Percentiles rank a stretch among this genome's conserved stretches.
Evolutionary conservation across 2,113 vertebrate genomes (phyloP).

Genomic region (Vanacampus margaritifer): DNA sequence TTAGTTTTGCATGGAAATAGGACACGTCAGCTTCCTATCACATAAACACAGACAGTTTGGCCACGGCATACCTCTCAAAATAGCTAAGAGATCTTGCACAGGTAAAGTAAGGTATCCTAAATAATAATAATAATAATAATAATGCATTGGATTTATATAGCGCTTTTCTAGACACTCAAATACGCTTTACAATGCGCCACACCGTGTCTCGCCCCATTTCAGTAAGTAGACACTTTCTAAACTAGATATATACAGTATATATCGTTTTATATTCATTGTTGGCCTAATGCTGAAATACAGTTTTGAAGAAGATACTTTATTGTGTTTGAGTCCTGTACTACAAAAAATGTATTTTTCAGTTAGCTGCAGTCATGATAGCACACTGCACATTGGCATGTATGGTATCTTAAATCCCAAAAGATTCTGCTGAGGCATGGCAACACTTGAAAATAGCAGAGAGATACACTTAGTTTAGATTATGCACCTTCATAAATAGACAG

Average conservation of each 20-base stretch:
- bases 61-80: slow-evolving; percentile 33
- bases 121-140: too few relatives aligned
- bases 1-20: slow-evolving; percentile 35
- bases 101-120: slow-evolving; percentile 36
- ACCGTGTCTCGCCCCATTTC: not conserved
- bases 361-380: slow-evolving; percentile 21
- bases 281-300: not conserved
- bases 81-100: slow-evolving; percentile 40
- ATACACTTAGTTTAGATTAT: slow-evolving; percentile 50
- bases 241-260: too few relatives aligned
- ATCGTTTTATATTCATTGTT: not conserved
- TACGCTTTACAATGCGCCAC: too few relatives aligned
- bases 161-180: too few relatives aligned
- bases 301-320: not conserved
- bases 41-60: slow-evolving; percentile 6
- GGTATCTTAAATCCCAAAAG: slow-evolving; percentile 15
- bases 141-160: too few relatives aligned
- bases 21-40: slow-evolving; percentile 31
- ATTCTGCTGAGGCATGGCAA: slow-evolving; percentile 39
- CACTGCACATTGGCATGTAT: slow-evolving; percentile 23
- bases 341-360: slow-evolving; percentile 17
- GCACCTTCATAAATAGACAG: slow-evolving; percentile 37
- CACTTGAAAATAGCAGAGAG: slow-evolving; percentile 56
- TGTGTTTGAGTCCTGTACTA: not conserved
- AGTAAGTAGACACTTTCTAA: too few relatives aligned